A percentile compares a stretch with the other conserved stretches of the same genome.
Conservation (phyloP, 2,113 vertebrate species). For the Prietella phreatophila region DNA sequence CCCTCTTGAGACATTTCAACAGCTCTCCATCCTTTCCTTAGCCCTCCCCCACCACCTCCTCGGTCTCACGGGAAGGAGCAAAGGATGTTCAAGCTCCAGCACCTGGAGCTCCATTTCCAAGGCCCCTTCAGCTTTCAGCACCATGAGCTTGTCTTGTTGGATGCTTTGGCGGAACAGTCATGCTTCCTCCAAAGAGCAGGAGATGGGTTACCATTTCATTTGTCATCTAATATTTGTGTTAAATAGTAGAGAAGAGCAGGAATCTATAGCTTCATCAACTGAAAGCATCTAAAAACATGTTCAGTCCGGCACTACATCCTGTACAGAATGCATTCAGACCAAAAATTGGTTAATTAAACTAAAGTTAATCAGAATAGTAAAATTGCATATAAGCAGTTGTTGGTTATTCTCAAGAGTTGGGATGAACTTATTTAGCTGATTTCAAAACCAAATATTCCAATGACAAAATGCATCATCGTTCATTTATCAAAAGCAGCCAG, state of each 20-base stretch:
- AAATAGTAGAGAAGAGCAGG: constrained; percentile 21
- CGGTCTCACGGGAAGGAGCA: not conserved
- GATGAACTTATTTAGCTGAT: not conserved
- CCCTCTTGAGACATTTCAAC: constrained; percentile 40
- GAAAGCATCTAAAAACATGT: not conserved
- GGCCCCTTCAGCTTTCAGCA: constrained; percentile 38
- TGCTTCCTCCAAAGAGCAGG: constrained; percentile 43
- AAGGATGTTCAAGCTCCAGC: constrained; percentile 15
- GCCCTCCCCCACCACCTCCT: not conserved
- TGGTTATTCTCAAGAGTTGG: not conserved
- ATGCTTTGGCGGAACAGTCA: constrained; percentile 47
- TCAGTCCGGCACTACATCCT: not conserved
- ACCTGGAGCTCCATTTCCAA: constrained; percentile 38
- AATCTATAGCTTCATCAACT: not conserved
- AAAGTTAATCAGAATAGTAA: not conserved
- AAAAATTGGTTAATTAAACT: not conserved
- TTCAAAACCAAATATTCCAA: too few relatives aligned
- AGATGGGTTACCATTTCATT: constrained; percentile 35
- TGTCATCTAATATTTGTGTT: constrained; percentile 23
- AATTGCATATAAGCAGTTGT: not conserved
- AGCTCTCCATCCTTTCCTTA: constrained; percentile 20
- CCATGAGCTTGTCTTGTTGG: constrained; percentile 38
- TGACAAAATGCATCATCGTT: not conserved
- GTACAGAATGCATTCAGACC: not conserved
- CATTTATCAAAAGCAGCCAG: not conserved